Base-by-base conservation (phyloP, 2,888 invertebrate species). In the Dichetophora obliterata region DNA sequence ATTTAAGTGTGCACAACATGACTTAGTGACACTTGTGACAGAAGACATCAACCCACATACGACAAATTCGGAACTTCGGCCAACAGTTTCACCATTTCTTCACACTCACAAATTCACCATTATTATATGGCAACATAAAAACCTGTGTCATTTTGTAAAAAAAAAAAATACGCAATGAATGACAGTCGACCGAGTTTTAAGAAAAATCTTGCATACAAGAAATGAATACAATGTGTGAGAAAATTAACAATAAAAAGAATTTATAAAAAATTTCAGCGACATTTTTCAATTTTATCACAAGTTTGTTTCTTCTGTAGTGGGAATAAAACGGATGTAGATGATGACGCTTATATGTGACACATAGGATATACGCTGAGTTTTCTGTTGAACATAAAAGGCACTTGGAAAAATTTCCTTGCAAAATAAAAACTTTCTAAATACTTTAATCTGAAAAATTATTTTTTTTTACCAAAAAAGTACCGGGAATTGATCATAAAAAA, bases 281-380 rank as follows among this genome's bases (percentile, higher is more conserved):
- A 79, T 81, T 81, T 80, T 80, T 80, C 80, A 80, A 81, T 81
- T 80, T 80, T 78, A 76, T 75, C 79, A 79, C 77, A 80, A 81
- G 78, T 79, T 59, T 19, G 52, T 77, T 69, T 77, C 77, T 79
- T 68, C 77, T 1, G 16, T 11, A 22, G 31, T 24, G 34, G 16
- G 31, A 24, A 8, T 16, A 59, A 59, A 59, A 24, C 27, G 43
- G 43, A 43, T 43, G 43, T 43, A 14, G 43, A 43, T 43, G 43
- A 43, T 43, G 59, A 27, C 16, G 24, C 24, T 27, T 59, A 24
- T 59, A 9, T 59, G 59, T 22, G 59, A 22, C 31, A 31, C 65
- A 37, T 19, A 34, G 65, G 37, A 48, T 68, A 22, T 22, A 54
- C 22, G 19, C 1, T 19, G 54, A 9, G 19, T 19, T 48, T 27